These are phyloP conservation scores for Hucho hucho DNA, from an alignment of 2,113 vertebrate species.

Conservation along the genomic window DNA sequence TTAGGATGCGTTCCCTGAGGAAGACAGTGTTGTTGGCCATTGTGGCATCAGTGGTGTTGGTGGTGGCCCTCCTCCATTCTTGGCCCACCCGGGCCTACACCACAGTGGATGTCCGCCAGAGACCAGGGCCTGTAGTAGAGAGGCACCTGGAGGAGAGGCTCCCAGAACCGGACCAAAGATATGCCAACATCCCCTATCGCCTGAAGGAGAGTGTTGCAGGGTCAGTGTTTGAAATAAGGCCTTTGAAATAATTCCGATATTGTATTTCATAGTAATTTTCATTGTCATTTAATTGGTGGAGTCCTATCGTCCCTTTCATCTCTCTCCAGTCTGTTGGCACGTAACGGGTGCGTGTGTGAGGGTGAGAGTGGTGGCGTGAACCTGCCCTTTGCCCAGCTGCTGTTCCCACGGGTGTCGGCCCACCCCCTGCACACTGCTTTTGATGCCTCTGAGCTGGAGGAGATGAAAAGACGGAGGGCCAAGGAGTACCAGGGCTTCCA, in stretches of 20 bases:
- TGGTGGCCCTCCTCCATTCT: constrained; percentile 58
- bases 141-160: constrained; percentile 61
- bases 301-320: neutral
- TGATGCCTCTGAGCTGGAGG: constrained; percentile 69
- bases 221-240: constrained; percentile 43
- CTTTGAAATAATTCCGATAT: neutral
- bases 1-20: constrained; percentile 64
- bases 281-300: neutral
- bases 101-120: constrained; percentile 64
- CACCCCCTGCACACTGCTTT: constrained; percentile 77
- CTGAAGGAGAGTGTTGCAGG: constrained; percentile 60
- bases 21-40: constrained; percentile 67
- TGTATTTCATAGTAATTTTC: neutral
- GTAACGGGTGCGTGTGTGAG: constrained; percentile 83
- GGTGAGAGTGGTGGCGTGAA: constrained; percentile 62
- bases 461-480: constrained; percentile 71
- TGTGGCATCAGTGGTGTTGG: constrained; percentile 60
- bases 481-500: constrained; percentile 80
- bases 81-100: constrained; percentile 59
- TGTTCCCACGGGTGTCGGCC: constrained; percentile 74
- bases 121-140: constrained; percentile 44
- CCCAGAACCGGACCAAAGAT: constrained; percentile 44
- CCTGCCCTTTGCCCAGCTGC: constrained; percentile 77
- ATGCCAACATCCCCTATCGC: constrained; percentile 63
- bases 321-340: constrained; percentile 75